Base-by-base conservation (phyloP, 2,888 invertebrate species). In the Panzeria rudis region DNA sequence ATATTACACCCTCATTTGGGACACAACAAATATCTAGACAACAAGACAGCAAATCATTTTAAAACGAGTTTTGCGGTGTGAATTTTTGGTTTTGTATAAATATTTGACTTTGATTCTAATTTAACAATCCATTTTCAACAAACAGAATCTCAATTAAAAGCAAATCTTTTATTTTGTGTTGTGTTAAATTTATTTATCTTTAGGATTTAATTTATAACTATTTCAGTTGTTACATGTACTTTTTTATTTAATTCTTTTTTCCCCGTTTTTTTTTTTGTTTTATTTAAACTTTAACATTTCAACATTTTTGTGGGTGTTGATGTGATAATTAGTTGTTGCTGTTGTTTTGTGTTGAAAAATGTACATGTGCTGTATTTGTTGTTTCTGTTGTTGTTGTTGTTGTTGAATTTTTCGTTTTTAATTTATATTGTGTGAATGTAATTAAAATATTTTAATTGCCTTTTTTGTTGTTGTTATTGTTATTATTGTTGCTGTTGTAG, bases 371-470 rank as follows among this genome's bases (percentile, higher is more conserved):
- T 61, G 61, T 69, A n/a, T n/a, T n/a, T n/a, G n/a, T n/a, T n/a
- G n/a, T n/a, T n/a, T n/a, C n/a, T 69, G 25, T 38, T 44, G 47
- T 20, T 50, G 20, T 50, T 50, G 50, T 17, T 9, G 17, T 20
- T 20, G 20, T 20, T 50, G 17, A 7, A 20, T 8, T 41, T 66
- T 71, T 35, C 41, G 59, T 38, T 52, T 25, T 81, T 54, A 80
- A 82, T 78, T 82, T 85, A 82, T 79, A 78, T 79, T 64, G 82
- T 85, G 85, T 78, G 78, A 85, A 82, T 75, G 82, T 79, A 82
- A 85, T 85, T 85, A 79, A 85, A 81, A 78, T 71, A 47, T 73
- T 77, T 78, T 75, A 38, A 62, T 76, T 64, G 44, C 69, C 75
- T 75, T 62, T 38, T 56, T 50, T 78, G 29, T 25, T 78, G 2